Evolutionary conservation across 2,113 vertebrate genomes (phyloP).

Genomic region (Ictalurus punctatus): DNA sequence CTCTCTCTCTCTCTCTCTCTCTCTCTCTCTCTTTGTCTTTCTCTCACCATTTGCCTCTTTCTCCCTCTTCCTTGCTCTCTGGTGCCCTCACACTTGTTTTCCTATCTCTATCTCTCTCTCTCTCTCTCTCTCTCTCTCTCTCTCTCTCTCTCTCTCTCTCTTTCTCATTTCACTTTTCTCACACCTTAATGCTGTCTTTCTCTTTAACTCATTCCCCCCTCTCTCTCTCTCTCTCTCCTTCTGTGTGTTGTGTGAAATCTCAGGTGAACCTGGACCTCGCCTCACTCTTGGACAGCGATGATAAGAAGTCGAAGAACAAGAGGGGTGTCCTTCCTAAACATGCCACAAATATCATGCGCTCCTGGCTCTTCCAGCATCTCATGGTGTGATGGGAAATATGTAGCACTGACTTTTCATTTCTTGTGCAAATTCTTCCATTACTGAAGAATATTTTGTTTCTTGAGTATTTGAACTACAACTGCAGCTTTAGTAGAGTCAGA

Average conservation of each 20-base stretch:
- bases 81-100: not conserved
- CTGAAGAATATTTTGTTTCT: not conserved
- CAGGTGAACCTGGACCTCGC: constrained; percentile 97
- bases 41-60: not conserved
- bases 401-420: not conserved
- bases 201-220: constrained; percentile 17
- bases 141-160: not conserved
- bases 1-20: constrained; percentile 5
- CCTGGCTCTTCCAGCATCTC: constrained; percentile 99
- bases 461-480: not conserved
- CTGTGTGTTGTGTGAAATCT: constrained; percentile 50
- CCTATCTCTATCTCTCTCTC: not conserved
- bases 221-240: not conserved
- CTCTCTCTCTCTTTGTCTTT: not conserved
- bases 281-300: constrained; percentile 92
- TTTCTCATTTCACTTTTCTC: constrained; percentile 30
- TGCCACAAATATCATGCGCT: constrained; percentile 99
- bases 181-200: not conserved
- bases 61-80: constrained; percentile 12
- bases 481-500: not conserved
- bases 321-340: constrained; percentile 96
- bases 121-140: not conserved
- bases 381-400: constrained; percentile 81
- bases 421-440: not conserved
- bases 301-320: constrained; percentile 99